phyloP scores from a whole-genome alignment of 2,888 invertebrate species.

The Sarcophaga variegata region DNA sequence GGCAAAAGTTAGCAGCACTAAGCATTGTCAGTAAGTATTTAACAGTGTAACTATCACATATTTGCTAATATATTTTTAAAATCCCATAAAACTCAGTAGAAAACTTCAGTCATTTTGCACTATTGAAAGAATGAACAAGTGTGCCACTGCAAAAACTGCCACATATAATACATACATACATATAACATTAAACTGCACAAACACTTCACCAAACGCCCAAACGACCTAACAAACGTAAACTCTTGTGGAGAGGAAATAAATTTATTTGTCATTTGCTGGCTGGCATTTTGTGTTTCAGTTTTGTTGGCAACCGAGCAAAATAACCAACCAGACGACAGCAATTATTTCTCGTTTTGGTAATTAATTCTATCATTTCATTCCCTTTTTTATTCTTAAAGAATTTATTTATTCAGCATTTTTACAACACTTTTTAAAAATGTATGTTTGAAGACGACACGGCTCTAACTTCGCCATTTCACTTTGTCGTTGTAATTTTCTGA shows the following conservation, averaged over 20 bases:
- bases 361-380: constrained; percentile 52
- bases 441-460: too few species aligned
- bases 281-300: constrained; percentile 19
- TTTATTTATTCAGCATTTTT: not conserved
- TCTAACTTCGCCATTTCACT: not conserved
- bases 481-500: not conserved
- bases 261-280: constrained; percentile 54
- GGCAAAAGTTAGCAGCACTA: too few species aligned
- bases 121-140: too few species aligned
- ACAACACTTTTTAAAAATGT: constrained; percentile 1
- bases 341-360: constrained; percentile 59
- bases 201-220: too few species aligned
- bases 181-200: too few species aligned
- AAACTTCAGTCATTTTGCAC: too few species aligned
- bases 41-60: not conserved
- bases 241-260: constrained; percentile 27
- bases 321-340: constrained; percentile 51
- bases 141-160: too few species aligned
- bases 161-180: too few species aligned
- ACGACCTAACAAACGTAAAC: too few species aligned
- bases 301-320: constrained; percentile 38
- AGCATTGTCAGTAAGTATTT: too few species aligned
- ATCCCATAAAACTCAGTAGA: not conserved
- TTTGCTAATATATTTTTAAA: constrained; percentile 3
- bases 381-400: constrained; percentile 27